Base-by-base conservation (phyloP, 2,113 vertebrate species). In the Otocyon megalotis region DNA sequence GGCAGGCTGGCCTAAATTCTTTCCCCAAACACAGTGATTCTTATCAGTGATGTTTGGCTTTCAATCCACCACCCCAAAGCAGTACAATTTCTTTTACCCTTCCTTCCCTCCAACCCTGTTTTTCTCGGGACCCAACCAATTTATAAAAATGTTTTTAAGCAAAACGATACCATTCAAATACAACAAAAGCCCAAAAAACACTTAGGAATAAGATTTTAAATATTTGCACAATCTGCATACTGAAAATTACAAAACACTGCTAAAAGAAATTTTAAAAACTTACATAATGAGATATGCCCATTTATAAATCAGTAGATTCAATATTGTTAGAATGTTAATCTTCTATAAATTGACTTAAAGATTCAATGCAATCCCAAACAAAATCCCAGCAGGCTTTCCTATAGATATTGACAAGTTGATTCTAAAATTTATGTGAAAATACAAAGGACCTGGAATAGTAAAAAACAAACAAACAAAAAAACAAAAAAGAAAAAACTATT, bases 41-140 rank as follows among this genome's bases (percentile, higher is more conserved):
- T 95, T 96, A 98, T 84, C 96, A 67, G 74, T 11, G 62, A 95
- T 77, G n/a, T 65, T 65, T 95, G 88, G 80, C 69, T 96, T 96
- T 22, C 83, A 95, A 56, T 81, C 87, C 17, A 56, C 76, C 20
- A 94, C 69, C 63, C 30, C 63, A 88, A 81, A 92, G 87, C 90
- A 90, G 60, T 76, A 88, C 48, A 77, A 80, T 93, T 86, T 92
- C 67, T 88, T 97, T 96, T 87, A 88, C 79, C 20, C 65, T 90
- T 96, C 96, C 35, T 93, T 93, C 67, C n/a, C n/a, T 93, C 58
- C 63, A 90, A 95, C 11, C 16, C 30, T 94, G 30, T 72, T 93
- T 96, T 84, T 92, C 69, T 94, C 37, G 67, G 53, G 65, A 24
- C 65, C 35, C 48, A 35, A 37, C 79, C 72, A 85, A 93, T 94